phyloP scores from a whole-genome alignment of 2,113 vertebrate genomes.

The Pelobates fuscus region DNA sequence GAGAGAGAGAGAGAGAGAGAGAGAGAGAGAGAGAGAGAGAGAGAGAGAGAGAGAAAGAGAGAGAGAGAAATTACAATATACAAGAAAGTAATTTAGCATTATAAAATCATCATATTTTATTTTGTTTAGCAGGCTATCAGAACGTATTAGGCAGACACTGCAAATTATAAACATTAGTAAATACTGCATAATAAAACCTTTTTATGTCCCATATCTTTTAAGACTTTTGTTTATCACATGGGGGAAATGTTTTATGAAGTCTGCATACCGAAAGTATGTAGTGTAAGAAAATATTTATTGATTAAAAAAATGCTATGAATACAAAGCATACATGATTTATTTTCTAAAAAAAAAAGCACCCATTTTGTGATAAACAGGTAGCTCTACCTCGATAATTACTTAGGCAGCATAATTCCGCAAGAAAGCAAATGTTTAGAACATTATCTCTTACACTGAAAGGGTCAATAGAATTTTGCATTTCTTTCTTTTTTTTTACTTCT shows the following conservation, averaged over 20 bases:
- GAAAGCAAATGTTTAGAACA: not conserved
- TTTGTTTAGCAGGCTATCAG: too few relatives aligned
- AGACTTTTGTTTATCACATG: constrained; percentile 26
- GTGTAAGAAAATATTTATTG: constrained; percentile 5
- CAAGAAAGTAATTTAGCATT: too few relatives aligned
- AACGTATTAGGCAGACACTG: too few relatives aligned
- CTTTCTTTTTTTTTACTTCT: not conserved
- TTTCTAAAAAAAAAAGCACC: constrained; percentile 4
- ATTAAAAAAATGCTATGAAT: not conserved
- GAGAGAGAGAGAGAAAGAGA: too few relatives aligned
- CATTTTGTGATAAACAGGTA: not conserved
- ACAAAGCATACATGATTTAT: not conserved
- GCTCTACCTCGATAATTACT: constrained; percentile 4
- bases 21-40: too few relatives aligned
- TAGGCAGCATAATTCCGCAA: not conserved
- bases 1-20: too few relatives aligned
- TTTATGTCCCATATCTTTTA: constrained; percentile 7
- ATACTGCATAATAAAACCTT: too few relatives aligned
- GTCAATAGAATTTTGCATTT: not conserved
- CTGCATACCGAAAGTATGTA: not conserved
- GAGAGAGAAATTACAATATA: too few relatives aligned
- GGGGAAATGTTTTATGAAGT: constrained; percentile 3
- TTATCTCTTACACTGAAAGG: too few relatives aligned
- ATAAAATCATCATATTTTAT: too few relatives aligned
- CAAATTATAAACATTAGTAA: too few relatives aligned